phyloP scores from a whole-genome alignment of 1,140 invertebrate species.

The Tetragnatha versicolor region DNA sequence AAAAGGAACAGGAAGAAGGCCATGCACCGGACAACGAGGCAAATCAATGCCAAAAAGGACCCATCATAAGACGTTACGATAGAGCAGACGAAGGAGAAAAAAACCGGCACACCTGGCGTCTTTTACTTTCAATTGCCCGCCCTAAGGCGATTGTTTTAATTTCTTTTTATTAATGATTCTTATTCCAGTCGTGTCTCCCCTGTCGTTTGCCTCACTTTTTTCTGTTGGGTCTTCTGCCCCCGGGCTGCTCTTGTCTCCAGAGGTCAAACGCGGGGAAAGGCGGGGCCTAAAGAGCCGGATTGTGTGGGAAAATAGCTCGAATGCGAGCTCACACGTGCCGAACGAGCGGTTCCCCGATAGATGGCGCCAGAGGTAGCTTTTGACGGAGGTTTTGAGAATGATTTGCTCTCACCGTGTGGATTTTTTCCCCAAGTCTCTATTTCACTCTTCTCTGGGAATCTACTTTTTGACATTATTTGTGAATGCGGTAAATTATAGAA shows the following conservation, averaged over 20 bases:
- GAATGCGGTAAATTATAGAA: background rate
- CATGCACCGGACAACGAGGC: no score
- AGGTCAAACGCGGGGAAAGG: constrained; percentile 30
- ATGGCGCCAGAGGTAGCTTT: constrained; percentile 39
- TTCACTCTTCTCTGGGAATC: background rate
- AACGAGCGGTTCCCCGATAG: constrained; percentile 15
- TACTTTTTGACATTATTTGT: background rate
- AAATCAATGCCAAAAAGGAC: no score
- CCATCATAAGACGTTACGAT: no score
- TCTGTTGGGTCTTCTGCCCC: background rate
- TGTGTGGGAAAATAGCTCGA: constrained; percentile 36
- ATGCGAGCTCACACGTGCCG: background rate
- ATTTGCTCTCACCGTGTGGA: background rate
- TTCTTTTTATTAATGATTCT: constrained; percentile 11
- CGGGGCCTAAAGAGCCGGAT: constrained; percentile 9
- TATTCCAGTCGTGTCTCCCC: background rate
- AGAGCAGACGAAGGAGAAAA: background rate
- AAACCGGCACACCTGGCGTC: constrained; percentile 32
- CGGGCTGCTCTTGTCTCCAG: background rate
- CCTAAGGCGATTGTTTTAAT: constrained; percentile 15
- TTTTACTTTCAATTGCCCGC: constrained; percentile 33
- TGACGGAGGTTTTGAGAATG: background rate
- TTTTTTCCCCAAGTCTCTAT: background rate
- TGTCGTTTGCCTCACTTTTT: constrained; percentile 5
- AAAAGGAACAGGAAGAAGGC: no score